A percentile compares a stretch with the other conserved stretches of the same genome.
Conservation (phyloP, 2,113 vertebrate genomes). For the Cynocephalus volans region DNA sequence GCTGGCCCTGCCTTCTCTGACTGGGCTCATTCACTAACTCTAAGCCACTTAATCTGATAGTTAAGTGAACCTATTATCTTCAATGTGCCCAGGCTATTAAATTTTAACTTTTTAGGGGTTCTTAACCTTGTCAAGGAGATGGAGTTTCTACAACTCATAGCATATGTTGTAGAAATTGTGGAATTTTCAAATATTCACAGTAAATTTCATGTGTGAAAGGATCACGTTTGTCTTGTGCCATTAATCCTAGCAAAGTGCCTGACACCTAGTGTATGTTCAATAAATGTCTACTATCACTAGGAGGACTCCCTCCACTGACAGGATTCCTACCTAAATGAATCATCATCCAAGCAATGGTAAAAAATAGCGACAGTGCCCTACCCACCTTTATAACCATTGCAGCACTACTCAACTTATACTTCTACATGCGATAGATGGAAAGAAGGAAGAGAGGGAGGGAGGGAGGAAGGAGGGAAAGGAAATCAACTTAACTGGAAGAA, state of each 20-base stretch:
- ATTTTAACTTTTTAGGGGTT: not conserved
- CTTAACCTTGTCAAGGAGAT: not conserved
- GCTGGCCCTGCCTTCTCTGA: too few relatives aligned
- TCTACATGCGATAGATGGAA: not conserved
- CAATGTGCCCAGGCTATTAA: not conserved
- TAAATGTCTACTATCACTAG: not conserved
- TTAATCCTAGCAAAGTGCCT: not conserved
- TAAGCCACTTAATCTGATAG: not conserved
- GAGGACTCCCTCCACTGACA: too few relatives aligned
- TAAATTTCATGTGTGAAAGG: not conserved
- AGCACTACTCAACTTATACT: too few relatives aligned
- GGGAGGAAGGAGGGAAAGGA: fast-evolving
- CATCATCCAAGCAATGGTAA: too few relatives aligned
- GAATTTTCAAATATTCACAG: not conserved
- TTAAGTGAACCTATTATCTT: not conserved
- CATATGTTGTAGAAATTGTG: not conserved
- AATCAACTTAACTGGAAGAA: slow-evolving; percentile 3
- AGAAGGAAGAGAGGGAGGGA: not conserved
- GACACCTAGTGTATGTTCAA: not conserved
- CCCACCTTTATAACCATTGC: too few relatives aligned
- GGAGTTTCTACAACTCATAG: not conserved
- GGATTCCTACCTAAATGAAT: too few relatives aligned
- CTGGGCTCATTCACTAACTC: not conserved
- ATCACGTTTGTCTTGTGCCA: not conserved
- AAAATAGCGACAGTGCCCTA: too few relatives aligned